Percentiles rank a stretch among this genome's conserved stretches.
Conservation (phyloP, 2,888 invertebrate genomes). For the Tethea ocularis region DNA sequence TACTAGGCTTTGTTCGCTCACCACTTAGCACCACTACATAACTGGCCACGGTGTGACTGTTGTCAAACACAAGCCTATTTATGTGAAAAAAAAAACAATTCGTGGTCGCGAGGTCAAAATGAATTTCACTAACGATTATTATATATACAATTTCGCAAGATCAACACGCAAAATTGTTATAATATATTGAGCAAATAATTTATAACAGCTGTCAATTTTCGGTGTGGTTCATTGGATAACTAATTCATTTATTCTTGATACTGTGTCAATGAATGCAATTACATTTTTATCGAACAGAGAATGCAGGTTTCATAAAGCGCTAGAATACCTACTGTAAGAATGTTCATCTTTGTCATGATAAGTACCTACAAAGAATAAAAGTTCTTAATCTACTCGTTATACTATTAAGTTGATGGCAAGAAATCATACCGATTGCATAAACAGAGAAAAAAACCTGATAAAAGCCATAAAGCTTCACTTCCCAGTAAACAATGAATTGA, state of each 20-base stretch:
- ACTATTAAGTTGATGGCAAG: no score
- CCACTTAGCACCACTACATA: no score
- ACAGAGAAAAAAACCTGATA: no score
- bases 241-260: constrained; percentile 32
- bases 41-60: no score
- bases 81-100: no score
- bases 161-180: constrained; percentile 30
- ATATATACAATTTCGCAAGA: constrained; percentile 28
- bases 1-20: no score
- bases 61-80: no score
- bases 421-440: no score
- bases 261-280: constrained; percentile 23
- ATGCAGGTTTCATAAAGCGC: neutral
- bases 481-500: no score
- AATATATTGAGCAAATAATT: constrained; percentile 30
- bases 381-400: no score
- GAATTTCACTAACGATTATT: constrained; percentile 2
- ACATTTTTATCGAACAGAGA: constrained; percentile 16
- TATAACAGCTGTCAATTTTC: constrained; percentile 43
- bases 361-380: neutral
- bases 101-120: neutral
- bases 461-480: no score
- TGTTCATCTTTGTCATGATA: neutral
- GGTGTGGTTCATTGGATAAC: constrained; percentile 25
- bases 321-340: neutral